Conservation (phyloP, 2,888 invertebrate genomes). For the Apeira syringaria region DNA sequence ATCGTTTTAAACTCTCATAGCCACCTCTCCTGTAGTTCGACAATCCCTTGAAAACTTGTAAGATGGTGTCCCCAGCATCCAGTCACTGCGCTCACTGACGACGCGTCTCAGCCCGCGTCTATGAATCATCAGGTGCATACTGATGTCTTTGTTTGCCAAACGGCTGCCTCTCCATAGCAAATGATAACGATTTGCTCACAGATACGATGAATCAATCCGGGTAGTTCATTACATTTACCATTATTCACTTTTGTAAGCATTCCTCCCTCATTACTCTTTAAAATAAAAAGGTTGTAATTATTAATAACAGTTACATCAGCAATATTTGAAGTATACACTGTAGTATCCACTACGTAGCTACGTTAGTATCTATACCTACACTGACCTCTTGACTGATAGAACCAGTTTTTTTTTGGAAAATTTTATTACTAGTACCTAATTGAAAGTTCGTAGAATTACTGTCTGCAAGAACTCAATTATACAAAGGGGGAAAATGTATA, state of each 20-base stretch:
- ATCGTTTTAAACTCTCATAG: no score
- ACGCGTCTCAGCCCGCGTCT: constrained; percentile 11
- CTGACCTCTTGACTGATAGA: neutral
- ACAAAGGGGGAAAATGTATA: constrained; percentile 8
- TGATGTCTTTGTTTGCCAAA: constrained; percentile 21
- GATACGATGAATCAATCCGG: constrained; percentile 16
- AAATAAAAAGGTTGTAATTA: no score
- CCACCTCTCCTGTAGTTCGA: neutral
- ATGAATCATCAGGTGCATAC: constrained; percentile 23
- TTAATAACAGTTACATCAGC: no score
- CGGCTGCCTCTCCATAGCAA: constrained; percentile 12
- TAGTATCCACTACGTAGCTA: no score
- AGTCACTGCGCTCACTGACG: constrained; percentile 19
- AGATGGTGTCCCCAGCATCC: constrained; percentile 13
- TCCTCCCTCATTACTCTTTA: no score
- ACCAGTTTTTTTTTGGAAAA: no score
- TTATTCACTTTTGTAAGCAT: constrained; percentile 2
- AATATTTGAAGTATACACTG: no score
- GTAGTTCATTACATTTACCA: constrained; percentile 5
- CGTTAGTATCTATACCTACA: no score
- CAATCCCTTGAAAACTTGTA: constrained; percentile 1
- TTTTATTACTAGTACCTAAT: no score
- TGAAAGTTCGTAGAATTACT: constrained; percentile 12
- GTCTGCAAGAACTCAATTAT: constrained; percentile 1
- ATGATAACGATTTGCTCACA: constrained; percentile 17